Evolutionary conservation across 1,140 invertebrate species (phyloP), one percentile per base, ranked within the genome.

Genomic region (Ceratoteleas bidentatus): DNA sequence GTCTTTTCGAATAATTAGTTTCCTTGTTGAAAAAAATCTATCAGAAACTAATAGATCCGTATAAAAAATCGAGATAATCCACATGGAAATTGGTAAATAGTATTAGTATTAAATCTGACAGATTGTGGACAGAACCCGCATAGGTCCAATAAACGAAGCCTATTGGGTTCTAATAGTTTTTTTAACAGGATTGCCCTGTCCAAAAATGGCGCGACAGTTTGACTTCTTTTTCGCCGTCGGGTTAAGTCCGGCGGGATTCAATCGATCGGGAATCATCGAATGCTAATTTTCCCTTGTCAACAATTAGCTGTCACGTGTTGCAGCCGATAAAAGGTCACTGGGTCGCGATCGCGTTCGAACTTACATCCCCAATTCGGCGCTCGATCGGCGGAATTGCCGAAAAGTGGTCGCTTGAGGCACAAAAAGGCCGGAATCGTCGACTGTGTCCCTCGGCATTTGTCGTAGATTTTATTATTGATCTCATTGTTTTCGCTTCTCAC

Each of bases 231-330:
- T 38, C 53, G 52, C 36, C 11, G 33, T 13, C 32, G 32, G 47
- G 11, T 13, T 34, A 49, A 65, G 13, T 34, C 52, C 52, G 24
- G 6, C 8, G 53, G 54, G 11, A 57, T 49, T 36, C 13, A 58
- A 70, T 70, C 33, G 43, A 43, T 52, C 49, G 65, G 54, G 54
- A 74, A 64, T 64, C 43, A 64, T 64, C 50, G 50, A 36, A 64
- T 40, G 61, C 16, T 64, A 65, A 74, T 74, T 64, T 65, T 32
- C 14, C 54, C 14, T 57, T 60, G 64, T 54, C 47, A 61, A 66
- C 57, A 76, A 76, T 66, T 68, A 76, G 36, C 24, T 52, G 53
- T 66, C 34, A 50, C 16, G 43, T 8, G 45, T 43, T 13, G 36
- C 54, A 2, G 50, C 6, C 53, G 33, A 8, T 34, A 2, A 77